These are phyloP conservation scores for Glaucopsyche alexis DNA, from an alignment of 2,888 invertebrate species.

Conservation along the genomic window DNA sequence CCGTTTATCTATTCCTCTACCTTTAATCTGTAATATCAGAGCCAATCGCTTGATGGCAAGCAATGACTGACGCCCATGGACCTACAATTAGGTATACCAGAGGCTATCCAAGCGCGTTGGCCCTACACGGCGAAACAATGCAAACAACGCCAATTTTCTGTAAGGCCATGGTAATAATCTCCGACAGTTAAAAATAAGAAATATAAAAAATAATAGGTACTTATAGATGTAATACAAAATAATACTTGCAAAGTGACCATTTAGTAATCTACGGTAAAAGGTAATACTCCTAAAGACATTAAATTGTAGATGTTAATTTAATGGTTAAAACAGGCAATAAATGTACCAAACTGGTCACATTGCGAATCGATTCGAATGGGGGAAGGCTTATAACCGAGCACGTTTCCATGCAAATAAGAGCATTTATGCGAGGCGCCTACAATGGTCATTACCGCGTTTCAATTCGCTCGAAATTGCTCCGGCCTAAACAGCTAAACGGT, in stretches of 20 bases:
- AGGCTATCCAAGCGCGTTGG: too few relatives aligned
- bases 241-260: not conserved
- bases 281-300: not conserved
- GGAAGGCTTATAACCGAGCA: conserved; percentile 57
- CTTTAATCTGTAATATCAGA: too few relatives aligned
- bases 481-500: conserved; percentile 66
- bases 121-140: too few relatives aligned
- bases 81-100: too few relatives aligned
- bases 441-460: conserved; percentile 72
- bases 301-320: conserved; percentile 25
- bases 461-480: conserved; percentile 58
- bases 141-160: too few relatives aligned
- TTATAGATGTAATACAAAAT: not conserved
- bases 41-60: too few relatives aligned
- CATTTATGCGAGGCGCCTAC: conserved; percentile 65
- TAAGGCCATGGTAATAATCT: too few relatives aligned
- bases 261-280: not conserved
- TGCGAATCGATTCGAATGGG: conserved; percentile 48
- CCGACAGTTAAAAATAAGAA: too few relatives aligned
- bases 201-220: not conserved
- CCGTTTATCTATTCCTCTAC: too few relatives aligned
- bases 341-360: conserved; percentile 49
- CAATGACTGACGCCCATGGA: too few relatives aligned
- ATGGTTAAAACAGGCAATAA: conserved; percentile 43
- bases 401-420: conserved; percentile 70